phyloP scores from a whole-genome alignment of 2,797 vertebrate species.

The Tokudaia tokunoshimensis region DNA sequence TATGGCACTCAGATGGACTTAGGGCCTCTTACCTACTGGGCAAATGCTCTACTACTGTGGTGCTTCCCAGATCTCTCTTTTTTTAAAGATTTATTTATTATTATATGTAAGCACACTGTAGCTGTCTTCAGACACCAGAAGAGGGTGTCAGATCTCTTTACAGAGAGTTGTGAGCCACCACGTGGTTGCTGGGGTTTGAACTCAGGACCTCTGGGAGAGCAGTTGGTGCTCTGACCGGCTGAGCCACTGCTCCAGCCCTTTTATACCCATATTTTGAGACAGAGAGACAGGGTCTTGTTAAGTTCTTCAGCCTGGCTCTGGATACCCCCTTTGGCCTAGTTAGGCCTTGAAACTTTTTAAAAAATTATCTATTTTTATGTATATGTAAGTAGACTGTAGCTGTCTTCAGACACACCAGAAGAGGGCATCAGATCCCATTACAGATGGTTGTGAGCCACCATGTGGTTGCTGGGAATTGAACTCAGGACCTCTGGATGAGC shows the following conservation, averaged over 20 bases:
- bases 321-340: not conserved
- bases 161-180: too few relatives aligned
- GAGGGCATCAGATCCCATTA: not conserved
- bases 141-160: too few relatives aligned
- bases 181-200: too few relatives aligned
- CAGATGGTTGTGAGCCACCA: not conserved
- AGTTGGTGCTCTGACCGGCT: too few relatives aligned
- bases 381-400: not conserved
- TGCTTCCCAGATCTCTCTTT: not conserved
- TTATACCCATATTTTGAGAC: not conserved
- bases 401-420: not conserved
- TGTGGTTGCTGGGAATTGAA: not conserved
- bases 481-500: not conserved
- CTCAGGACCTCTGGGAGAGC: too few relatives aligned
- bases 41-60: not conserved
- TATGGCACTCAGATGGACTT: not conserved
- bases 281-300: not conserved
- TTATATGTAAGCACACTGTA: too few relatives aligned
- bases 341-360: not conserved
- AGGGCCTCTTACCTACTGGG: too few relatives aligned
- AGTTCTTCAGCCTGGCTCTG: not conserved
- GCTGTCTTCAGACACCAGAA: too few relatives aligned
- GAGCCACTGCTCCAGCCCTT: not conserved
- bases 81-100: too few relatives aligned
- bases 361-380: not conserved